phyloP scores from a whole-genome alignment of 2,113 vertebrate species.

The Nothocercus nigrocapillus region DNA sequence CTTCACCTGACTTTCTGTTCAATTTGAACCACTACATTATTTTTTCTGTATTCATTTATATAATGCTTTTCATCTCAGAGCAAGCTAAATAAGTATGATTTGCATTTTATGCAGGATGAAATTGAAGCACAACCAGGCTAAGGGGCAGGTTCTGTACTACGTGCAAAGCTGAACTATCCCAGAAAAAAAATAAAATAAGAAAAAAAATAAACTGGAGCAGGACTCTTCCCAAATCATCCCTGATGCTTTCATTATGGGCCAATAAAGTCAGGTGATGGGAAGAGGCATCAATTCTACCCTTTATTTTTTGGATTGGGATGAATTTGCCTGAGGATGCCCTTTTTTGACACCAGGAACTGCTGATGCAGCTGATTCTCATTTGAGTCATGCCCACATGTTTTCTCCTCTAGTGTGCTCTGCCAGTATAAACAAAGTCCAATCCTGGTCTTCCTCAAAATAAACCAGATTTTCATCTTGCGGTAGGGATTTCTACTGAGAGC shows the following conservation, averaged over 20 bases:
- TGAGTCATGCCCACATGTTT: not conserved
- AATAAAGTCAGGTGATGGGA: not conserved
- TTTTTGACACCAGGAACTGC: not conserved
- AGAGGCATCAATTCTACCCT: not conserved
- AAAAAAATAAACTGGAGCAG: not conserved
- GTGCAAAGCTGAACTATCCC: not conserved
- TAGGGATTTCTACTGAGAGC: not conserved
- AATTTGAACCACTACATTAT: not conserved
- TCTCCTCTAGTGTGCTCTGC: not conserved
- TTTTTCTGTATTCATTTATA: not conserved
- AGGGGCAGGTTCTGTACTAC: not conserved
- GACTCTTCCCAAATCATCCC: not conserved
- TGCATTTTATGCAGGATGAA: not conserved
- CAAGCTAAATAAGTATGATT: not conserved
- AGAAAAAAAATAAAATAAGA: not conserved
- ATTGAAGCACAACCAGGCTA: not conserved
- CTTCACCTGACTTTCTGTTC: not conserved
- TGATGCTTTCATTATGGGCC: not conserved
- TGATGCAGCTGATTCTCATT: not conserved
- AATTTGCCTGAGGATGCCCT: not conserved
- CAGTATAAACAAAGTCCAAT: not conserved
- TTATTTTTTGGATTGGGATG: not conserved
- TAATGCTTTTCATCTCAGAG: not conserved
- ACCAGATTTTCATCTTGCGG: not conserved
- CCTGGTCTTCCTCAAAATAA: not conserved